phyloP scores from a whole-genome alignment of 2,888 invertebrate species.

The Cryptosula pallasiana region DNA sequence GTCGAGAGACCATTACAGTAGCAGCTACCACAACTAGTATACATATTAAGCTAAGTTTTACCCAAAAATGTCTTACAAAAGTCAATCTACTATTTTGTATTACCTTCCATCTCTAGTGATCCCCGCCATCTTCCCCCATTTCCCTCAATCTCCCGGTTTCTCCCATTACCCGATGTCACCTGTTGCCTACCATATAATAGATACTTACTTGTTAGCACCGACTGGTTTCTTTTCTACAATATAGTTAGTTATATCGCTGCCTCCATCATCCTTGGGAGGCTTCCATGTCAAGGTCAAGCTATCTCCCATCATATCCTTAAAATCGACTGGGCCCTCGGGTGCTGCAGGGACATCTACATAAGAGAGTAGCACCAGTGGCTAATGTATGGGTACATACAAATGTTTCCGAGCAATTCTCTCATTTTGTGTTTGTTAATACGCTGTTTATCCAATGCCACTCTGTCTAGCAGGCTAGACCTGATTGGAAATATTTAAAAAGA shows the following conservation, averaged over 20 bases:
- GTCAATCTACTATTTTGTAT: too few species aligned
- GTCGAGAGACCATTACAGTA: too few species aligned
- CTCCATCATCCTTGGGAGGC: conserved; percentile 93
- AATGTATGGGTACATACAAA: neutral
- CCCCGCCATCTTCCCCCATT: too few species aligned
- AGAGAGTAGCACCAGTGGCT: neutral
- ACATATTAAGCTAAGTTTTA: too few species aligned
- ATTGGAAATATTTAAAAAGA: neutral
- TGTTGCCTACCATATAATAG: too few species aligned
- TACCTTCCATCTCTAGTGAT: too few species aligned
- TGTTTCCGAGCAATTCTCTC: neutral
- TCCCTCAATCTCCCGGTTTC: too few species aligned
- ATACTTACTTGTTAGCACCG: conserved; percentile 48
- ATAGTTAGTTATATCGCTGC: conserved; percentile 89
- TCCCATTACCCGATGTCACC: too few species aligned
- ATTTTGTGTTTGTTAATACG: neutral
- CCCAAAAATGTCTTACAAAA: too few species aligned
- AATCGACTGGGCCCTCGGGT: conserved; percentile 78
- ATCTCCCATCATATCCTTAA: conserved; percentile 91
- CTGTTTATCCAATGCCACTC: too few species aligned
- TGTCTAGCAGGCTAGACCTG: neutral
- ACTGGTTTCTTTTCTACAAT: conserved; percentile 84
- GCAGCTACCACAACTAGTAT: too few species aligned
- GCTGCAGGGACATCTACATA: conserved; percentile 73
- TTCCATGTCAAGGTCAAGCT: conserved; percentile 92